These are phyloP conservation scores for Microcebus murinus DNA, from an alignment of 2,113 vertebrate species.

Conservation along the genomic window DNA sequence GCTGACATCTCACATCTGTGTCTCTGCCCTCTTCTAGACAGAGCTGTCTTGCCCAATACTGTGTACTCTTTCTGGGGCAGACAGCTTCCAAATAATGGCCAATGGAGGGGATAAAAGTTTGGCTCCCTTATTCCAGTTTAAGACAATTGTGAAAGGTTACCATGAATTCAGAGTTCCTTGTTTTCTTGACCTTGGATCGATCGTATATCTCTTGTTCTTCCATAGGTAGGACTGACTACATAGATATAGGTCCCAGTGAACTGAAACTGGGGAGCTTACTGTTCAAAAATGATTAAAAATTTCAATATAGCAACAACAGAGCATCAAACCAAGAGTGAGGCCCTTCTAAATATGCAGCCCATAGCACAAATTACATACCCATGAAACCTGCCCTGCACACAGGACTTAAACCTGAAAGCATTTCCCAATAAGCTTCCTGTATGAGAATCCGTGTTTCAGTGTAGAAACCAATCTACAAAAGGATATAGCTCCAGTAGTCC, in stretches of 20 bases:
- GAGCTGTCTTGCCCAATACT: neutral
- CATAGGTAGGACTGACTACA: neutral
- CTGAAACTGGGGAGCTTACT: rapidly evolving
- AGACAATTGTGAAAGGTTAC: neutral
- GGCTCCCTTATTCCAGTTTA: neutral
- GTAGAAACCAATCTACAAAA: neutral
- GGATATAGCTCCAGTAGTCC: neutral
- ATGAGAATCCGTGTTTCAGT: neutral
- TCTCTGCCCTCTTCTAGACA: neutral
- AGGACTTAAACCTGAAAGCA: neutral
- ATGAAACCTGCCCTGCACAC: rapidly evolving
- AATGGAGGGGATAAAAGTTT: neutral
- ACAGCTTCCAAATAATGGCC: neutral
- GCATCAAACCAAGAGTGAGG: neutral
- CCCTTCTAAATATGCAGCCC: neutral
- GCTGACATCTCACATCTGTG: neutral
- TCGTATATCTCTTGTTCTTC: rapidly evolving
- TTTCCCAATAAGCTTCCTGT: neutral
- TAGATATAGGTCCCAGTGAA: neutral
- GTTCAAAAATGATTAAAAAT: neutral
- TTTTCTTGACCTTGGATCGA: neutral
- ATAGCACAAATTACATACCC: rapidly evolving
- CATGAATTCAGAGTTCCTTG: neutral
- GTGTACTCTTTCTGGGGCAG: neutral
- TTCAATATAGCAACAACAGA: neutral